Conservation (phyloP, 2,113 vertebrate species). For the Macquaria ambigua region DNA sequence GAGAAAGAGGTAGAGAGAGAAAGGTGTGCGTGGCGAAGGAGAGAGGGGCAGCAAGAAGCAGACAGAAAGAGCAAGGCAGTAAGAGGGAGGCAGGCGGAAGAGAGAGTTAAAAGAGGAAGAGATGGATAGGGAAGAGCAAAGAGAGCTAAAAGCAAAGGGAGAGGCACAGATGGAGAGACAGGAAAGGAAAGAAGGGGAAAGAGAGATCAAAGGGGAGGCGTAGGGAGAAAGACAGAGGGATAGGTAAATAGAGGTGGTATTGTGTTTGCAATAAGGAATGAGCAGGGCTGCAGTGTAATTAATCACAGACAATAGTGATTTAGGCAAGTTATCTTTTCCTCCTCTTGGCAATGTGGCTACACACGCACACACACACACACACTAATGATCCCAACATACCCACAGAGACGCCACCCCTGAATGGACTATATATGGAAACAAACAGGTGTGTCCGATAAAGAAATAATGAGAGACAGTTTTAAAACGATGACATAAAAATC, state of each 20-base stretch:
- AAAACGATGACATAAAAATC: conserved; percentile 40
- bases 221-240: conserved; percentile 10
- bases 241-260: conserved; percentile 34
- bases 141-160: neutral
- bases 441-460: conserved; percentile 14
- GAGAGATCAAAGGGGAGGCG: neutral
- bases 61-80: neutral
- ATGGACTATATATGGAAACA: conserved; percentile 8
- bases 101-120: neutral
- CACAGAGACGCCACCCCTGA: neutral
- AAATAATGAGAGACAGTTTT: conserved; percentile 26
- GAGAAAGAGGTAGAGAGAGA: conserved; percentile 11
- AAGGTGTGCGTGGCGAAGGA: neutral
- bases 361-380: conserved; percentile 19
- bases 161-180: neutral
- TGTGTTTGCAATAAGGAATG: conserved; percentile 43
- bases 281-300: conserved; percentile 46
- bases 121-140: neutral
- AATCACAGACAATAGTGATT: conserved; percentile 56
- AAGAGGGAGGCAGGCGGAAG: neutral
- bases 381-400: neutral
- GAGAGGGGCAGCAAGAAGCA: neutral
- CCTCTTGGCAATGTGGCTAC: conserved; percentile 8
- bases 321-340: conserved; percentile 47
- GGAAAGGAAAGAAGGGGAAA: neutral